Evolutionary conservation across 1,140 invertebrate genomes (phyloP).

Genomic region (Drosophila parvula): DNA sequence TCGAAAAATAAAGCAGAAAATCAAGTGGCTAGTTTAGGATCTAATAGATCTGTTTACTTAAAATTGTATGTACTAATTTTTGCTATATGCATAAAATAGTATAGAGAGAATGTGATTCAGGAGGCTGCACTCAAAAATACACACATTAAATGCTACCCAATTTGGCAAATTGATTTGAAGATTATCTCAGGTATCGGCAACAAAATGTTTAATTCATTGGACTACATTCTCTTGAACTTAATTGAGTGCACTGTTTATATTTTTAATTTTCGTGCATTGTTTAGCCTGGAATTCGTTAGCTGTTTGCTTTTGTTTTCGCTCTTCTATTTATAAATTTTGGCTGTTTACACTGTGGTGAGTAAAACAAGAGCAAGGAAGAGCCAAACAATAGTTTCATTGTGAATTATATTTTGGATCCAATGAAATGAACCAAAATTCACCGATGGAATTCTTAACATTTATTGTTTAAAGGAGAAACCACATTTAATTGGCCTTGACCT

Average conservation of each 20-base stretch:
- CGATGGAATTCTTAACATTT: not conserved
- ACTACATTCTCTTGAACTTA: slow-evolving; percentile 19
- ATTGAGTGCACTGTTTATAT: slow-evolving; percentile 42
- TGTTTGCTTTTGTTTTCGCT: slow-evolving; percentile 28
- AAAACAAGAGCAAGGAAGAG: slow-evolving; percentile 2
- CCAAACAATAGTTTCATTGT: slow-evolving; percentile 2
- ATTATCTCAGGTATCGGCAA: not conserved
- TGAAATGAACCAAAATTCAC: too few relatives aligned
- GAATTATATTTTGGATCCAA: not conserved
- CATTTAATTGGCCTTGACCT: not conserved
- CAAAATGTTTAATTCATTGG: not conserved
- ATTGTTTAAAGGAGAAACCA: not conserved
- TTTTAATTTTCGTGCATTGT: slow-evolving; percentile 21
- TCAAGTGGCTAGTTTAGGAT: not conserved
- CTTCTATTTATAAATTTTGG: slow-evolving; percentile 42
- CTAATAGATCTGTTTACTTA: not conserved
- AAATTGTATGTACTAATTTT: not conserved
- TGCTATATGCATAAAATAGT: not conserved
- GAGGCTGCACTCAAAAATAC: not conserved
- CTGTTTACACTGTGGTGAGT: slow-evolving; percentile 43
- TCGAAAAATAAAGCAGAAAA: not conserved
- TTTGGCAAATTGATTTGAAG: not conserved
- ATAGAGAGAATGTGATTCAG: not conserved
- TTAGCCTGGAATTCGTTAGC: slow-evolving; percentile 31
- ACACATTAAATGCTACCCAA: too few relatives aligned